Conservation (phyloP, 2,797 vertebrate species). For the Sebastes umbrosus region DNA sequence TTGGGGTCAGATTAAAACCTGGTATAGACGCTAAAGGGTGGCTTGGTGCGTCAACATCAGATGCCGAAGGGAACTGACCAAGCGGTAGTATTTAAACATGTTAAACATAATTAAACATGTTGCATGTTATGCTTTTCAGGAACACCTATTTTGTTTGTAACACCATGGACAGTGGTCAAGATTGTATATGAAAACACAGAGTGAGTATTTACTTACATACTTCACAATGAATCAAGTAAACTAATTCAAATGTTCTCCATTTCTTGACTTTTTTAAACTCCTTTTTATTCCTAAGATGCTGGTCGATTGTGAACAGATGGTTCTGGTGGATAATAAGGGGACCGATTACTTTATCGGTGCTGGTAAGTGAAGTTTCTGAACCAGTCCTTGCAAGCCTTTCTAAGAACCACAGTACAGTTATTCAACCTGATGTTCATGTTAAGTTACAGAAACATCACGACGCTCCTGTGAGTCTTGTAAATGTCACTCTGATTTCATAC, state of each 20-base stretch:
- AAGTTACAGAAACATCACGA: not conserved
- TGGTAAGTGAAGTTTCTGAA: constrained; percentile 81
- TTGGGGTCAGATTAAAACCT: too few species aligned
- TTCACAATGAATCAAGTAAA: not conserved
- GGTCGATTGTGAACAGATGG: constrained; percentile 85
- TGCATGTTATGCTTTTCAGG: constrained; percentile 57
- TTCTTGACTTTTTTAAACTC: not conserved
- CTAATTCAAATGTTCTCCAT: not conserved
- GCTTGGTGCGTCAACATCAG: too few species aligned
- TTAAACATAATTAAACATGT: not conserved
- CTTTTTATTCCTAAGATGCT: constrained; percentile 84
- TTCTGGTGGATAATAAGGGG: constrained; percentile 97
- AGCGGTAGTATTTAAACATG: too few species aligned
- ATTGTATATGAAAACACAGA: constrained; percentile 81
- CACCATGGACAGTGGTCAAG: constrained; percentile 82
- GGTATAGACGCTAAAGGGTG: not conserved
- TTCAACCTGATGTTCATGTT: not conserved
- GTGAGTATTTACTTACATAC: constrained; percentile 60
- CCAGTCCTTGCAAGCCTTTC: not conserved
- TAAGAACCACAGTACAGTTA: not conserved
- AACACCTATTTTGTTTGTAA: constrained; percentile 82
- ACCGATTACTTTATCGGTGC: constrained; percentile 87
- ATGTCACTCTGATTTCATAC: constrained; percentile 28
- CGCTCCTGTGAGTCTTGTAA: not conserved
- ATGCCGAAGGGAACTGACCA: too few species aligned